Evolutionary conservation across 1,140 invertebrate species (phyloP).

Genomic region (Periplaneta americana): DNA sequence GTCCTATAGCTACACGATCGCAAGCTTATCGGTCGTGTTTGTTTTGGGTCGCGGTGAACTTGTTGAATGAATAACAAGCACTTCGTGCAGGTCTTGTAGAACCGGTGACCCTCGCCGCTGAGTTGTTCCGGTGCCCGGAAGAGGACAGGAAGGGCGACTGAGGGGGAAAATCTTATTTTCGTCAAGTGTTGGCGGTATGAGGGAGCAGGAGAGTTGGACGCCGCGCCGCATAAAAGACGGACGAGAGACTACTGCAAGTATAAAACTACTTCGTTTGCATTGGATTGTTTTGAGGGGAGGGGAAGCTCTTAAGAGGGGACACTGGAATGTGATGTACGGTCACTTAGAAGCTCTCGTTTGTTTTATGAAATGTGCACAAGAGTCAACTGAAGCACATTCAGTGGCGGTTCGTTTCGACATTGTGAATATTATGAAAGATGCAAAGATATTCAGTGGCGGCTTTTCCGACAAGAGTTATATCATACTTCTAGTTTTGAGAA

Average conservation of each 20-base stretch:
- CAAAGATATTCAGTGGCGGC: no score
- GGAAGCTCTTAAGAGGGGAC: background rate
- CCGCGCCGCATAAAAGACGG: no score
- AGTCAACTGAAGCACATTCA: no score
- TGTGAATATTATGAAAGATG: no score
- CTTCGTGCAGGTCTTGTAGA: no score
- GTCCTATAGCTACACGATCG: no score
- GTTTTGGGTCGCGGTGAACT: no score
- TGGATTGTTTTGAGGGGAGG: background rate
- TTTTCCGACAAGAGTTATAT: no score
- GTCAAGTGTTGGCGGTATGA: background rate
- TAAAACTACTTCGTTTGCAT: background rate
- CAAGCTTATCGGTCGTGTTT: no score
- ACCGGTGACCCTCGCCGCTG: background rate
- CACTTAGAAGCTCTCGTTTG: background rate
- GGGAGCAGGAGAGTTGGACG: background rate
- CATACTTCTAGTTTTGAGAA: no score
- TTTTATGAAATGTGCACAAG: no score
- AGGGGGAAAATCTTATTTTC: background rate
- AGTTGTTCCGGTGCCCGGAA: background rate
- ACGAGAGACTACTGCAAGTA: background rate
- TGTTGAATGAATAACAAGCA: background rate
- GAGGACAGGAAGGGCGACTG: background rate
- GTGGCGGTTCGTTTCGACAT: no score
- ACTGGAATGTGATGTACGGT: background rate